These are phyloP conservation scores for Uropetala carovei DNA, from an alignment of 2,888 invertebrate species.

Conservation along the genomic window DNA sequence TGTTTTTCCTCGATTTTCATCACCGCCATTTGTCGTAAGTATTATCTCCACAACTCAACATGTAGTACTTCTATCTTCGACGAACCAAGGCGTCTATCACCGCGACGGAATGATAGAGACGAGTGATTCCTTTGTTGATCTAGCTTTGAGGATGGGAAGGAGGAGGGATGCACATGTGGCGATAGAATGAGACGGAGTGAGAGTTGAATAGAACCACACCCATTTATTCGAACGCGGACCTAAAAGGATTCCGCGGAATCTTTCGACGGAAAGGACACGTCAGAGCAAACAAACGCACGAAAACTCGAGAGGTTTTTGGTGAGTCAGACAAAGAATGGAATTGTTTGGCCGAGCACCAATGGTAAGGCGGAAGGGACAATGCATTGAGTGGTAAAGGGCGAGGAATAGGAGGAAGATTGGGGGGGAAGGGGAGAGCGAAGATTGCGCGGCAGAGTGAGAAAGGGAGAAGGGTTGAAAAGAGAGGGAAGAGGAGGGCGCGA, in stretches of 20 bases:
- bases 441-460: not conserved
- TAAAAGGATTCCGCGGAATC: not conserved
- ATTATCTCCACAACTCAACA: too few species aligned
- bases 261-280: not conserved
- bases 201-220: not conserved
- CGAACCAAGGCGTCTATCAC: too few species aligned
- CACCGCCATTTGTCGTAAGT: too few species aligned
- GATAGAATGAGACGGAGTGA: too few species aligned
- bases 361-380: not conserved
- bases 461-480: too few species aligned
- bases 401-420: not conserved
- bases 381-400: not conserved
- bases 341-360: slow-evolving; percentile 16
- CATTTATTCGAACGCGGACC: not conserved
- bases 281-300: slow-evolving; percentile 8
- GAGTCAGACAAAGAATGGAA: slow-evolving; percentile 27
- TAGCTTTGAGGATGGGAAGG: too few species aligned
- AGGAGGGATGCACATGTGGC: too few species aligned
- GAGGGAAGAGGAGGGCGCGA: not conserved
- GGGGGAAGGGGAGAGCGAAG: not conserved
- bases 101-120: too few species aligned
- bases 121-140: too few species aligned
- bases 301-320: not conserved
- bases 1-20: too few species aligned
- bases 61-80: too few species aligned